Evolutionary conservation across 1,140 invertebrate genomes (phyloP).

Genomic region (Hyles vespertilio): DNA sequence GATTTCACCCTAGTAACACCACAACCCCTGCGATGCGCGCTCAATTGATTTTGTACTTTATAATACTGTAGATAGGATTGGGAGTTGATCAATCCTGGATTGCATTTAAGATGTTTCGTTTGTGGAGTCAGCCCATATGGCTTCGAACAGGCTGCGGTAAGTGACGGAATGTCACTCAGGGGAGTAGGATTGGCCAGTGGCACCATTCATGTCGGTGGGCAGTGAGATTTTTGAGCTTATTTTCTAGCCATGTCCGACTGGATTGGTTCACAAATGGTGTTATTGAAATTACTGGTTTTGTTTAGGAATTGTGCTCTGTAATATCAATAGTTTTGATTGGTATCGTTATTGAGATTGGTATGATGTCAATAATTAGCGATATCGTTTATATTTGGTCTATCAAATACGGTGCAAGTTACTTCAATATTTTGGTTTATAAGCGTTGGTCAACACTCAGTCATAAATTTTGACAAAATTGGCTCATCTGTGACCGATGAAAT

Average conservation of each 20-base stretch:
- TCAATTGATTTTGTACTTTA: conserved; percentile 41
- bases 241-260: conserved; percentile 2
- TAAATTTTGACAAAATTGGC: too few species aligned
- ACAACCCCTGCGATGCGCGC: conserved; percentile 34
- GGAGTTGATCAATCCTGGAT: conserved; percentile 34
- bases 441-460: too few species aligned
- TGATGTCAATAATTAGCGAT: too few species aligned
- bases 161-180: conserved; percentile 64
- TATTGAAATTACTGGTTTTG: too few species aligned
- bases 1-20: conserved; percentile 62
- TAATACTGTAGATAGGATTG: conserved; percentile 15
- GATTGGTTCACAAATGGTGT: conserved; percentile 1
- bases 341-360: too few species aligned
- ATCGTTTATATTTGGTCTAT: too few species aligned
- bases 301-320: too few species aligned
- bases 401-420: too few species aligned
- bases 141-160: conserved; percentile 64
- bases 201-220: conserved; percentile 44
- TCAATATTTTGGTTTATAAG: too few species aligned
- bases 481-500: too few species aligned
- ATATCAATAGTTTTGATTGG: too few species aligned
- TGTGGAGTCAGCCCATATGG: conserved; percentile 54
- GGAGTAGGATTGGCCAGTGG: conserved; percentile 57
- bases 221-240: conserved; percentile 39
- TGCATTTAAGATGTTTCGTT: conserved; percentile 38